These are phyloP conservation scores for Neolamprologus tretocephalus DNA, from an alignment of 2,113 vertebrate genomes.

Conservation along the genomic window DNA sequence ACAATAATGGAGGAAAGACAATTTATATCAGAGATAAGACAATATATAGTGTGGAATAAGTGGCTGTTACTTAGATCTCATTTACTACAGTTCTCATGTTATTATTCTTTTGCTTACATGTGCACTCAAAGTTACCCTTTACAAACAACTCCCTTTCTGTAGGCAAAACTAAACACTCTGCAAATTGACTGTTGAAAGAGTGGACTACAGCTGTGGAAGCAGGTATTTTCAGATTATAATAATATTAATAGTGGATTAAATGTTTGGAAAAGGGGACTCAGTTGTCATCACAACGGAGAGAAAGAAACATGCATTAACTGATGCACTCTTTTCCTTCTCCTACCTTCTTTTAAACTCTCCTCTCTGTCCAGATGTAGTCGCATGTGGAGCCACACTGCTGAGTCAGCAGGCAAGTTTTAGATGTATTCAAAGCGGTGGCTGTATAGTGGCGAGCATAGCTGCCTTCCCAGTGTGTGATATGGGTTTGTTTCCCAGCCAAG, in stretches of 20 bases:
- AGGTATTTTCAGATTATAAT: not conserved
- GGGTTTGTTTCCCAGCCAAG: not conserved
- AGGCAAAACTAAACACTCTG: not conserved
- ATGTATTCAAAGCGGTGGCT: not conserved
- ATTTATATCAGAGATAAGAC: not conserved
- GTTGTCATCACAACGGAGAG: accelerated
- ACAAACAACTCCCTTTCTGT: not conserved
- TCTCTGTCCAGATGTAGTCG: not conserved
- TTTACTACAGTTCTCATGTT: not conserved
- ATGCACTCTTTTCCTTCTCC: not conserved
- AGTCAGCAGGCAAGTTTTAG: not conserved
- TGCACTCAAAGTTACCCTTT: not conserved
- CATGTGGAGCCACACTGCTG: not conserved
- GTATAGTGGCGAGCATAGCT: not conserved
- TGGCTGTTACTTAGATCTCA: not conserved
- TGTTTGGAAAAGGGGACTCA: not conserved
- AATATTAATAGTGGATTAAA: not conserved
- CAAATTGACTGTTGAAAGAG: not conserved
- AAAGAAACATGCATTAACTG: accelerated
- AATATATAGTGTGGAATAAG: not conserved
- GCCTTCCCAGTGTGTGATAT: not conserved
- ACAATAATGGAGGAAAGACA: not conserved
- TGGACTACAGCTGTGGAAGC: not conserved
- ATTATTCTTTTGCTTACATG: not conserved
- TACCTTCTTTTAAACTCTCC: not conserved